Conservation (phyloP, 2,113 vertebrate species). For the Ophthalmotilapia sp. region DNA sequence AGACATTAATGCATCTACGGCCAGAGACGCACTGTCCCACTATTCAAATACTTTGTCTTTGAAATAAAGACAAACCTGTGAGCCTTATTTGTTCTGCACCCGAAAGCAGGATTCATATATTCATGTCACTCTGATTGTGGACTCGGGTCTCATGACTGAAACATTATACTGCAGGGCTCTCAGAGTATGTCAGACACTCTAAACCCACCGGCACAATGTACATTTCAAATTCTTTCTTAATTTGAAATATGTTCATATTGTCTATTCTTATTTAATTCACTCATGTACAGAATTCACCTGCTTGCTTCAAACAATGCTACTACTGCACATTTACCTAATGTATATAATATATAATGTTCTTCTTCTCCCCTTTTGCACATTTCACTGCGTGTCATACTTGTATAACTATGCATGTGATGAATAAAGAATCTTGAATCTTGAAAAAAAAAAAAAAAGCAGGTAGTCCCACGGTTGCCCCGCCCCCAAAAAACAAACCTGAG, state of each 20-base stretch:
- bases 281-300: background rate
- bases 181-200: background rate
- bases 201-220: background rate
- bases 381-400: background rate
- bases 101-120: constrained; percentile 9
- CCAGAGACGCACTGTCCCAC: background rate
- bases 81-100: background rate
- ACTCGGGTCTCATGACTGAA: background rate
- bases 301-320: background rate
- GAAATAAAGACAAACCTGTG: background rate
- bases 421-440: background rate
- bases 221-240: accelerated
- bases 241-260: background rate
- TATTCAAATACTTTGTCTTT: background rate
- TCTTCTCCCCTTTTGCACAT: background rate
- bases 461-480: background rate
- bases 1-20: constrained; percentile 14
- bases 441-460: background rate
- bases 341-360: background rate
- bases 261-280: background rate
- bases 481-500: background rate
- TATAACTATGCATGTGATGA: background rate
- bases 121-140: background rate
- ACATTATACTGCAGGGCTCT: background rate
- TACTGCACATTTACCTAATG: background rate